Percentiles rank a stretch among this genome's conserved stretches.
Evolutionary conservation across 2,113 vertebrate genomes (phyloP).

Genomic region (Vicugna pacos): DNA sequence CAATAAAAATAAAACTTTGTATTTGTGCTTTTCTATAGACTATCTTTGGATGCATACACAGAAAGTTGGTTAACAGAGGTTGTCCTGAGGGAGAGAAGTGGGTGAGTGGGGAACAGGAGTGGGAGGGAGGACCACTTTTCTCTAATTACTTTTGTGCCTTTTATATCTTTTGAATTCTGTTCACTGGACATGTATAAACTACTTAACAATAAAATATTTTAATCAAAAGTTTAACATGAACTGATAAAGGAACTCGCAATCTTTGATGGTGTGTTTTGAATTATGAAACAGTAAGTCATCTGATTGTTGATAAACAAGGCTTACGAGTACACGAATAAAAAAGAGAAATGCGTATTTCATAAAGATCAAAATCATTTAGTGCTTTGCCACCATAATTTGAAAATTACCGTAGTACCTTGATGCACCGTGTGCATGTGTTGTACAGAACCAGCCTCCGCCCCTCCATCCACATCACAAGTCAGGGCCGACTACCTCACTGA

Average conservation of each 20-base stretch:
- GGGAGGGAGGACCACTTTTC: background rate
- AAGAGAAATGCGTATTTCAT: constrained; percentile 48
- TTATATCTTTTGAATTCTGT: constrained; percentile 26
- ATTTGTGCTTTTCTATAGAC: background rate
- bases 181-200: constrained; percentile 3
- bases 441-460: background rate
- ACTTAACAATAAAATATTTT: constrained; percentile 20
- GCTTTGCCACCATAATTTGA: background rate
- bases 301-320: background rate
- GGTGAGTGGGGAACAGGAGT: background rate
- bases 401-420: background rate
- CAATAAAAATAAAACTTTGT: background rate
- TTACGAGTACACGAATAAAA: background rate
- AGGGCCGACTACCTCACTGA: constrained; percentile 75
- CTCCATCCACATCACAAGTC: background rate
- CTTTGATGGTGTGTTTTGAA: constrained; percentile 14
- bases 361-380: constrained; percentile 50
- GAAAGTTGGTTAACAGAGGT: background rate
- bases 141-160: constrained; percentile 23
- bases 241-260: background rate
- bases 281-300: constrained; percentile 41
- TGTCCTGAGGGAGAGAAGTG: background rate
- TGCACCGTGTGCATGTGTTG: background rate
- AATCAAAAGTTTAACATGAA: constrained; percentile 47
- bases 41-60: background rate